A percentile compares a stretch with the other conserved stretches of the same genome.
These are phyloP conservation scores for Lepidothrix coronata DNA, from an alignment of 2,113 vertebrate species.

Conservation along the genomic window DNA sequence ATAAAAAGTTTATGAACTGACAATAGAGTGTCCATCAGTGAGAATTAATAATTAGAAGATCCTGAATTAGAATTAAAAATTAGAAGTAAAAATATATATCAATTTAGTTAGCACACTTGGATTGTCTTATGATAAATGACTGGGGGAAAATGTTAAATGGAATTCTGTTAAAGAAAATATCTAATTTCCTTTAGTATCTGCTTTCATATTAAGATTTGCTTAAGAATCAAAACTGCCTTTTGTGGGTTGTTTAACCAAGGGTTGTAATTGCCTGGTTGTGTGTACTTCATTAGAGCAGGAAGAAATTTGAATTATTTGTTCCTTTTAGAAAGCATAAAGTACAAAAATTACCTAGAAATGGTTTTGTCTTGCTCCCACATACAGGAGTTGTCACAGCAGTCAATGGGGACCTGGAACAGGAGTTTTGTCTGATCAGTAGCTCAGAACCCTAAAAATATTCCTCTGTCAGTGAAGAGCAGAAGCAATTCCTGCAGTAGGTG, in stretches of 20 bases:
- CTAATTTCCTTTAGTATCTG: background rate
- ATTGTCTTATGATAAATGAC: background rate
- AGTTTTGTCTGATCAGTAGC: background rate
- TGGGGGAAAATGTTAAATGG: background rate
- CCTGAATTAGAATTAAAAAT: background rate
- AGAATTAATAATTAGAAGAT: background rate
- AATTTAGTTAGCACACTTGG: background rate
- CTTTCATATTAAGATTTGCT: background rate
- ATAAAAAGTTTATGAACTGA: background rate
- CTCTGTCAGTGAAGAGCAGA: background rate
- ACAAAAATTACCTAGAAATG: background rate
- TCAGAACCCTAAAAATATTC: background rate
- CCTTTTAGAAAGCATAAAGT: background rate
- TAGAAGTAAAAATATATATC: background rate
- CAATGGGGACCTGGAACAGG: background rate
- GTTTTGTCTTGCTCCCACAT: background rate
- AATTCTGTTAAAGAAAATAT: background rate
- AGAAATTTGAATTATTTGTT: background rate
- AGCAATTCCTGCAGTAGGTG: background rate
- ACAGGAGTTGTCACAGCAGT: fast-evolving
- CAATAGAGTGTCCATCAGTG: background rate
- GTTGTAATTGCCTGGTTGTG: background rate
- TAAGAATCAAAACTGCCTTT: background rate
- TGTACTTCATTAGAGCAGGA: background rate
- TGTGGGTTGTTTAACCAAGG: background rate